These are phyloP conservation scores for Sarcophaga peregrina DNA, from an alignment of 1,140 invertebrate genomes.

Conservation along the genomic window DNA sequence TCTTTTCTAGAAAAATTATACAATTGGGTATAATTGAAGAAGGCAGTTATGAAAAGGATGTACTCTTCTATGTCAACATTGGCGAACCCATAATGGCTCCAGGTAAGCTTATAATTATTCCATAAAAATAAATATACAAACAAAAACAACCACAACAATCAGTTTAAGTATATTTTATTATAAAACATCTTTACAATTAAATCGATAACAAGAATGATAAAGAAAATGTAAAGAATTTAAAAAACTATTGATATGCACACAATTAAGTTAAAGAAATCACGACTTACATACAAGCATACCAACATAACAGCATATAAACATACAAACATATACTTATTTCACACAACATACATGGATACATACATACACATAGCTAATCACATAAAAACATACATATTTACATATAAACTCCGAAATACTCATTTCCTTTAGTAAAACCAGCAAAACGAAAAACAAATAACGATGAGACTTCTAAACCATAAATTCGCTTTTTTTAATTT, in stretches of 20 bases:
- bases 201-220: background rate
- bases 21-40: slow-evolving; percentile 91
- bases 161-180: background rate
- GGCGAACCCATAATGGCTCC: slow-evolving; percentile 86
- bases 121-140: too few species aligned
- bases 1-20: slow-evolving; percentile 84
- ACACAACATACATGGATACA: too few species aligned
- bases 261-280: too few species aligned
- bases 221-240: background rate
- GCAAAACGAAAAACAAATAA: too few species aligned
- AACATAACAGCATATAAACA: too few species aligned
- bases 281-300: too few species aligned
- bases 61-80: slow-evolving; percentile 91
- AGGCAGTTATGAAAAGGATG: slow-evolving; percentile 98
- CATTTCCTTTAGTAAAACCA: background rate
- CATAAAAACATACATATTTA: background rate
- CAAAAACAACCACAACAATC: too few species aligned
- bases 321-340: too few species aligned
- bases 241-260: too few species aligned
- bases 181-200: too few species aligned
- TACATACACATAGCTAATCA: too few species aligned
- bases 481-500: background rate
- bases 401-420: background rate
- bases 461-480: background rate
- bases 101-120: slow-evolving; percentile 72